phyloP scores from a whole-genome alignment of 2,797 vertebrate genomes.

The Xenopus petersii region DNA sequence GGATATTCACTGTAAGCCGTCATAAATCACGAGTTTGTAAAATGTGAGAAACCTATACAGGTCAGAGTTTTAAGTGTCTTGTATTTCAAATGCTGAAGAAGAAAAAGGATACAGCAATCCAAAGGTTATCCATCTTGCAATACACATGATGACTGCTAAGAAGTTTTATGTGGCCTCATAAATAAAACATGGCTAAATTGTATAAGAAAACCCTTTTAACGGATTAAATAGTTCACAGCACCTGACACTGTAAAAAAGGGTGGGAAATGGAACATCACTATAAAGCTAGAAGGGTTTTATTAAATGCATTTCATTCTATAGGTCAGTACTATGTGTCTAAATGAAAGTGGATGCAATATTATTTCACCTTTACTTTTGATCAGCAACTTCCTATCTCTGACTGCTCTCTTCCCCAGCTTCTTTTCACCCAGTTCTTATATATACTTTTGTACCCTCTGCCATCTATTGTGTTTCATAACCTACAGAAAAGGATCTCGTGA shows the following conservation, averaged over 20 bases:
- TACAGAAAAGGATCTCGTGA: too few relatives aligned
- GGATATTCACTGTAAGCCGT: slow-evolving; percentile 3
- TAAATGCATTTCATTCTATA: neutral
- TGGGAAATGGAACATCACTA: neutral
- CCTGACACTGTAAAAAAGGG: slow-evolving; percentile 10
- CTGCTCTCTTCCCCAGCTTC: too few relatives aligned
- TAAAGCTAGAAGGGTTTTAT: neutral
- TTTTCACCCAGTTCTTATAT: too few relatives aligned
- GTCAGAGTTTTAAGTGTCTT: slow-evolving; percentile 11
- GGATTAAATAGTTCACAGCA: slow-evolving; percentile 15
- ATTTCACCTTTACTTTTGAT: too few relatives aligned
- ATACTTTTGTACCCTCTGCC: too few relatives aligned
- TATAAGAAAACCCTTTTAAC: slow-evolving; percentile 20
- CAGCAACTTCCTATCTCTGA: too few relatives aligned
- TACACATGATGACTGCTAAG: slow-evolving; percentile 12
- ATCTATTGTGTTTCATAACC: too few relatives aligned
- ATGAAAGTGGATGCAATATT: too few relatives aligned
- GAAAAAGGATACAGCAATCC: neutral
- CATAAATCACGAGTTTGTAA: slow-evolving; percentile 5
- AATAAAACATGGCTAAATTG: slow-evolving; percentile 14
- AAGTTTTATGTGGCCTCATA: slow-evolving; percentile 1
- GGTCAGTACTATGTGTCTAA: too few relatives aligned
- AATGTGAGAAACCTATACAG: slow-evolving; percentile 3
- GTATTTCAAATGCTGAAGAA: slow-evolving; percentile 1
- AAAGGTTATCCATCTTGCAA: slow-evolving; percentile 18